Conservation (phyloP, 2,888 invertebrate species). For the Agonopterix heracliana region DNA sequence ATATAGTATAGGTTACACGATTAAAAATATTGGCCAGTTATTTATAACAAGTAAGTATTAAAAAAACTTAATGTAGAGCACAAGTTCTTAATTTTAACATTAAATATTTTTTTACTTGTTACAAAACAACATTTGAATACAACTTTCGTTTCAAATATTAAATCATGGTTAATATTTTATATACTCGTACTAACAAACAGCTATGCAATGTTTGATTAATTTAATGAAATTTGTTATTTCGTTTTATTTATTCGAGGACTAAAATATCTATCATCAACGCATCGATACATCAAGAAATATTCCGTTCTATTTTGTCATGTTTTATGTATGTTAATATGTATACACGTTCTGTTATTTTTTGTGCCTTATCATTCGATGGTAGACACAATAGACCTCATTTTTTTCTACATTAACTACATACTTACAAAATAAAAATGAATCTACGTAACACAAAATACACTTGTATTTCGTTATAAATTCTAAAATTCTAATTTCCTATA, state of each 20-base stretch:
- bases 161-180: background rate
- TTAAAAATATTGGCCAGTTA: conserved; percentile 42
- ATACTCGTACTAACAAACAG: conserved; percentile 1
- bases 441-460: background rate
- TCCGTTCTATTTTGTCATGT: too few relatives aligned
- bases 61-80: conserved; percentile 33
- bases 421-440: too few relatives aligned
- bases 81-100: conserved; percentile 24
- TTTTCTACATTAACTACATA: too few relatives aligned
- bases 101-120: background rate
- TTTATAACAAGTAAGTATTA: conserved; percentile 26
- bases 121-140: background rate
- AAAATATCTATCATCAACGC: too few relatives aligned
- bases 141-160: conserved; percentile 4
- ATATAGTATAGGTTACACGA: conserved; percentile 15
- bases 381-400: too few relatives aligned
- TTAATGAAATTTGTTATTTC: background rate
- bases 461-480: background rate
- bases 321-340: too few relatives aligned
- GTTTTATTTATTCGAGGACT: too few relatives aligned
- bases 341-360: too few relatives aligned
- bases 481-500: background rate
- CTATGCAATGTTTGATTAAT: background rate
- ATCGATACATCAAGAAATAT: too few relatives aligned
- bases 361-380: too few relatives aligned